A percentile compares a stretch with the other conserved stretches of the same genome.
phyloP scores from a whole-genome alignment of 2,113 vertebrate genomes.

The Lipotes vexillifer region DNA sequence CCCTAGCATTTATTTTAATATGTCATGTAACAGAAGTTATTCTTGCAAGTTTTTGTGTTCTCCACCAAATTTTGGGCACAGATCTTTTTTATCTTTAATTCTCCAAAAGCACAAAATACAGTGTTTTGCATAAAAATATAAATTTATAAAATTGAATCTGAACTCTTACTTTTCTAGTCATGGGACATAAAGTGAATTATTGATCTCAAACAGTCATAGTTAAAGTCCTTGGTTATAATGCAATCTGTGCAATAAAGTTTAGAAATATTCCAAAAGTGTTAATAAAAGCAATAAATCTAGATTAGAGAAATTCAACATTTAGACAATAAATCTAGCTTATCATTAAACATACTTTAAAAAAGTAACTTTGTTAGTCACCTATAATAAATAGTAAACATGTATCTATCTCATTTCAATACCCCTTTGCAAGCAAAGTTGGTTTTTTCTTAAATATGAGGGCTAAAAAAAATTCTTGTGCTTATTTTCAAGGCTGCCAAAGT shows the following conservation, averaged over 20 bases:
- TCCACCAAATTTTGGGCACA: not conserved
- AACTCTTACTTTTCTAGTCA: not conserved
- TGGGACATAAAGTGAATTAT: not conserved
- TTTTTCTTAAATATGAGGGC: not conserved
- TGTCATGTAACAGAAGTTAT: not conserved
- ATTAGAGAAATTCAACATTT: not conserved
- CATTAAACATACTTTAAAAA: not conserved
- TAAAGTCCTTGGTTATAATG: not conserved
- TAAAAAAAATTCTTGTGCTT: not conserved
- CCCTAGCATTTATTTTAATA: not conserved
- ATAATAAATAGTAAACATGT: not conserved
- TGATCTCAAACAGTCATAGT: not conserved
- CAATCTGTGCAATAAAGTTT: not conserved
- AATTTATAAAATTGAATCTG: not conserved
- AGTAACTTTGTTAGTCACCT: not conserved
- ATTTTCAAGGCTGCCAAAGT: not conserved
- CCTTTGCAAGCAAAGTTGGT: not conserved
- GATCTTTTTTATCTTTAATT: not conserved
- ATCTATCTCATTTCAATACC: not conserved
- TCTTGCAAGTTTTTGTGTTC: not conserved
- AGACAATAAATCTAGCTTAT: not conserved
- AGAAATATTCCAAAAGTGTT: not conserved
- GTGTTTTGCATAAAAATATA: not conserved
- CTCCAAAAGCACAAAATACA: not conserved
- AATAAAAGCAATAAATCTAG: not conserved